Evolutionary conservation across 2,113 vertebrate species (phyloP).

Genomic region (Etheostoma spectabile): DNA sequence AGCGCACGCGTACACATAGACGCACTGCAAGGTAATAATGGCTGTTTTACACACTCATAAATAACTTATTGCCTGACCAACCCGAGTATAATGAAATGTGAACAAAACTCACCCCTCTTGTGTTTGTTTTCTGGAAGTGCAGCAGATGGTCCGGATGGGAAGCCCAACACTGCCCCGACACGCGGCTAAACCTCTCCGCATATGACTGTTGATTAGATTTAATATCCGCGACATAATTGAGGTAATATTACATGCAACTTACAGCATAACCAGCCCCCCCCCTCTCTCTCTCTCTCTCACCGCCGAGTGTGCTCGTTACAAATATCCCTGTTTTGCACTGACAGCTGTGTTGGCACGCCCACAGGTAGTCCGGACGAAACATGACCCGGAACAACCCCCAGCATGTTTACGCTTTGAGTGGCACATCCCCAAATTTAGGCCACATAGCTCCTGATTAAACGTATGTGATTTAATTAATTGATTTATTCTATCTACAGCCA

Average conservation of each 20-base stretch:
- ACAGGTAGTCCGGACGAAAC: constrained; percentile 41
- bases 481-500: background rate
- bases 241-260: background rate
- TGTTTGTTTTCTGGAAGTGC: constrained; percentile 50
- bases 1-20: background rate
- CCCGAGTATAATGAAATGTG: background rate
- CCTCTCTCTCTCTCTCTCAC: background rate
- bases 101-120: constrained; percentile 65
- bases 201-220: constrained; percentile 42
- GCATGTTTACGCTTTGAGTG: constrained; percentile 45
- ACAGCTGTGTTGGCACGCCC: constrained; percentile 53
- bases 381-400: constrained; percentile 21
- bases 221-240: constrained; percentile 73
- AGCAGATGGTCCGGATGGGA: constrained; percentile 66
- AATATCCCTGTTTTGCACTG: constrained; percentile 24
- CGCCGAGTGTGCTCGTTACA: background rate
- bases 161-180: constrained; percentile 5
- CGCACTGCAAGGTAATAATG: background rate
- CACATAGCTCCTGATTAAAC: background rate
- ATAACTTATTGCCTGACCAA: background rate
- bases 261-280: constrained; percentile 7
- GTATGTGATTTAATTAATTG: background rate
- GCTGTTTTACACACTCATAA: background rate
- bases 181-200: constrained; percentile 55
- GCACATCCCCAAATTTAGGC: constrained; percentile 25